These are phyloP conservation scores for Periophthalmus modestus DNA, from an alignment of 2,113 vertebrate genomes.

Conservation along the genomic window DNA sequence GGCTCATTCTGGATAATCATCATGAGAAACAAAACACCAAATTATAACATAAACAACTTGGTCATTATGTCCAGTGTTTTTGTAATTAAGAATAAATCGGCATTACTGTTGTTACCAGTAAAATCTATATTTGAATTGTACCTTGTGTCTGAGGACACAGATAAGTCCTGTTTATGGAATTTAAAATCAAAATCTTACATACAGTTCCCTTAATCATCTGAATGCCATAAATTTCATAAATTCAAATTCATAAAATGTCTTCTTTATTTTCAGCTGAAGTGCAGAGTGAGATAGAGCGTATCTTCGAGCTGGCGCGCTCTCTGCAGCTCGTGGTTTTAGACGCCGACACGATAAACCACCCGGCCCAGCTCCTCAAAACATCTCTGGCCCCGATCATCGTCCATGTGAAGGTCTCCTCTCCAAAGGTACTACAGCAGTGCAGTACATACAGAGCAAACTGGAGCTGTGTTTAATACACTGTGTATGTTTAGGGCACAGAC, in stretches of 20 bases:
- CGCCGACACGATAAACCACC: slow-evolving; percentile 97
- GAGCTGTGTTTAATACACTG: neutral
- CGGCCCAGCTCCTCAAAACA: slow-evolving; percentile 92
- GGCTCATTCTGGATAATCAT: too few relatives aligned
- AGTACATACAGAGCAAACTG: neutral
- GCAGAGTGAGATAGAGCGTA: slow-evolving; percentile 95
- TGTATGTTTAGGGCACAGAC: neutral
- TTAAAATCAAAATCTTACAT: neutral
- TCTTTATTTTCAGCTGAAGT: slow-evolving; percentile 83
- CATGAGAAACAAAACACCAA: too few relatives aligned
- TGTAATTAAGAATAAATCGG: too few relatives aligned
- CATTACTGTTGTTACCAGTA: too few relatives aligned
- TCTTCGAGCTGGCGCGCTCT: slow-evolving; percentile 94
- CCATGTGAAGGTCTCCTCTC: slow-evolving; percentile 95
- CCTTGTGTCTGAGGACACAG: too few relatives aligned
- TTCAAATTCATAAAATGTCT: too few relatives aligned
- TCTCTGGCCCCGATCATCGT: slow-evolving; percentile 95
- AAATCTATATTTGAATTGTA: too few relatives aligned
- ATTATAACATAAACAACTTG: too few relatives aligned
- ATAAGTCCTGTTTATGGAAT: too few relatives aligned
- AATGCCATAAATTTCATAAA: too few relatives aligned
- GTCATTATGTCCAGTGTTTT: too few relatives aligned
- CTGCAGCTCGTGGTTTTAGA: slow-evolving; percentile 94
- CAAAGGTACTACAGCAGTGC: slow-evolving; percentile 79
- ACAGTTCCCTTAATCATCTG: too few relatives aligned